Conservation (phyloP, 2,888 invertebrate species). For the Zhengitettix transpicula region DNA sequence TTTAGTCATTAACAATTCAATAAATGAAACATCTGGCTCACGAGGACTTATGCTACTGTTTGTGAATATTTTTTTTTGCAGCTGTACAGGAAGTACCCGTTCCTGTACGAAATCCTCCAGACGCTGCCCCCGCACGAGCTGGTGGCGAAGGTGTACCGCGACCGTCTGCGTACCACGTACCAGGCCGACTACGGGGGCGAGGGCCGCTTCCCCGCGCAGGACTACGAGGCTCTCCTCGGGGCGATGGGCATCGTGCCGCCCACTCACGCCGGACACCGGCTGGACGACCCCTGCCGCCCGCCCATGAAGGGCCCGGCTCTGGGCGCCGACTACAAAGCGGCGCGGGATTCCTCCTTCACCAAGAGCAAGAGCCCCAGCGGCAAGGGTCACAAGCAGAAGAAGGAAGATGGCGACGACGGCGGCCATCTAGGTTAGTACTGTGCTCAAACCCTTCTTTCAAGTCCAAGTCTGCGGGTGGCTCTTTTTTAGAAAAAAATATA, state of each 20-base stretch:
- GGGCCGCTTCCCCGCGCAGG: background rate
- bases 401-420: background rate
- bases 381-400: background rate
- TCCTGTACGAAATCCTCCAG: conserved; percentile 42
- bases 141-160: conserved; percentile 40
- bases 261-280: background rate
- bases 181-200: conserved; percentile 34
- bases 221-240: background rate
- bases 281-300: background rate
- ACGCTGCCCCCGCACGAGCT: conserved; percentile 37
- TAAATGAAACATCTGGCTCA: too few relatives aligned
- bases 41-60: too few relatives aligned
- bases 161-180: conserved; percentile 43
- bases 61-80: conserved; percentile 19
- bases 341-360: background rate
- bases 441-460: too few relatives aligned
- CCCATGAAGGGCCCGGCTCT: background rate
- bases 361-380: background rate
- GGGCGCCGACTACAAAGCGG: too few relatives aligned
- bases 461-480: too few relatives aligned
- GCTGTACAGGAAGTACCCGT: conserved; percentile 46
- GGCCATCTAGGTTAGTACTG: too few relatives aligned
- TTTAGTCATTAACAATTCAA: too few relatives aligned
- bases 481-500: too few relatives aligned
- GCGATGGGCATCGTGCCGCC: background rate